phyloP scores from a whole-genome alignment of 2,888 invertebrate genomes.

The Crematogaster levior region DNA sequence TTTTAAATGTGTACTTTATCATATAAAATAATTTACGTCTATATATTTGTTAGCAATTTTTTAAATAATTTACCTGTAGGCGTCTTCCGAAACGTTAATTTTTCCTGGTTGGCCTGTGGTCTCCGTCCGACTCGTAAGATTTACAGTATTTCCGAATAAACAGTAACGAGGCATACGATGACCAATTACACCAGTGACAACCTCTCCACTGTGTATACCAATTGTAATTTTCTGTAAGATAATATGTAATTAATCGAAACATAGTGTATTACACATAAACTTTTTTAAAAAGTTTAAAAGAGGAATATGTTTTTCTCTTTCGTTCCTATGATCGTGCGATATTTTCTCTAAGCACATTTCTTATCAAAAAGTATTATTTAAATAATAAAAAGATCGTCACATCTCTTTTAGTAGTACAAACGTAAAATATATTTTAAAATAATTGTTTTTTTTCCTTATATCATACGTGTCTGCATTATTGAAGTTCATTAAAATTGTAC shows the following conservation, averaged over 20 bases:
- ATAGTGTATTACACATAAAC: background rate
- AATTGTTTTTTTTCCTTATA: background rate
- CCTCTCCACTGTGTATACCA: constrained; percentile 97
- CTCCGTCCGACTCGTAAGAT: constrained; percentile 96
- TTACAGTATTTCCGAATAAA: constrained; percentile 97
- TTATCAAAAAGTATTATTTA: background rate
- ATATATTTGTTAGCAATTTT: background rate
- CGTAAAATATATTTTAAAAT: background rate
- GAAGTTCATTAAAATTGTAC: background rate
- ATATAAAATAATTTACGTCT: background rate
- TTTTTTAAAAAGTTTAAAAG: background rate
- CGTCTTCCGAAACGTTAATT: constrained; percentile 97
- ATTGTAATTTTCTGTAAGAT: constrained; percentile 93
- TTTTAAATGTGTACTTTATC: background rate
- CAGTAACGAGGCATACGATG: constrained; percentile 97
- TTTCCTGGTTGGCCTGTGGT: constrained; percentile 95
- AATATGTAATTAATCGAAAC: background rate
- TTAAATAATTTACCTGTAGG: constrained; percentile 90
- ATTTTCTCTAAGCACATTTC: background rate
- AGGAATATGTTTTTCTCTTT: background rate
- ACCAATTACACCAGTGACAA: constrained; percentile 97
- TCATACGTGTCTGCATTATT: background rate
- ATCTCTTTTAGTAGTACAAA: background rate
- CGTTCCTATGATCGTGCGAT: background rate
- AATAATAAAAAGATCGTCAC: background rate